phyloP scores from a whole-genome alignment of 2,888 invertebrate genomes.

The Euphydryas editha region DNA sequence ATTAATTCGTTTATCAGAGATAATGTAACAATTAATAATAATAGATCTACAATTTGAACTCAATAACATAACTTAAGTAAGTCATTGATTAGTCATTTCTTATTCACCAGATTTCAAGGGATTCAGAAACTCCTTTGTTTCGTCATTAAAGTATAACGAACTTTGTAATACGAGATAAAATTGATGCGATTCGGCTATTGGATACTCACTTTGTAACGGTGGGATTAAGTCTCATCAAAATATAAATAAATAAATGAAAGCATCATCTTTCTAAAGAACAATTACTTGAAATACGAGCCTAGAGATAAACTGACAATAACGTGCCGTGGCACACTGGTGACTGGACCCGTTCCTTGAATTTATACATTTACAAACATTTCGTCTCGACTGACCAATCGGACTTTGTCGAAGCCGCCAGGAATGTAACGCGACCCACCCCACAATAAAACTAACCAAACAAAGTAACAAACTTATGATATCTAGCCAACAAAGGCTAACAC shows the following conservation, averaged over 20 bases:
- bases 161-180: background rate
- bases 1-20: too few relatives aligned
- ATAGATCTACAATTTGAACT: background rate
- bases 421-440: slow-evolving; percentile 43
- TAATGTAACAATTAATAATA: background rate
- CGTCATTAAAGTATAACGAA: background rate
- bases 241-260: background rate
- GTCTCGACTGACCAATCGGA: slow-evolving; percentile 49
- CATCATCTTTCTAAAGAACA: slow-evolving; percentile 33
- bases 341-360: slow-evolving; percentile 63
- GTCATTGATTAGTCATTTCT: slow-evolving; percentile 39
- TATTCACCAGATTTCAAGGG: slow-evolving; percentile 17
- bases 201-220: background rate
- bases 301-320: slow-evolving; percentile 58
- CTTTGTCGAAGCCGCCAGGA: slow-evolving; percentile 45
- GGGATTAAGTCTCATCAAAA: background rate
- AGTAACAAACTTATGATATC: slow-evolving; percentile 14
- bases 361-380: slow-evolving; percentile 58
- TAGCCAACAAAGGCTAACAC: slow-evolving; percentile 22
- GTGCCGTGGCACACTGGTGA: slow-evolving; percentile 53
- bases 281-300: slow-evolving; percentile 50
- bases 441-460: slow-evolving; percentile 29
- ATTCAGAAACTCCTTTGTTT: slow-evolving; percentile 33
- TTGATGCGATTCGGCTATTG: background rate
- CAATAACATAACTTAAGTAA: slow-evolving; percentile 14